Percentiles rank a stretch among this genome's conserved stretches.
phyloP scores from a whole-genome alignment of 2,888 invertebrate genomes.

The Ellobium chinense region DNA sequence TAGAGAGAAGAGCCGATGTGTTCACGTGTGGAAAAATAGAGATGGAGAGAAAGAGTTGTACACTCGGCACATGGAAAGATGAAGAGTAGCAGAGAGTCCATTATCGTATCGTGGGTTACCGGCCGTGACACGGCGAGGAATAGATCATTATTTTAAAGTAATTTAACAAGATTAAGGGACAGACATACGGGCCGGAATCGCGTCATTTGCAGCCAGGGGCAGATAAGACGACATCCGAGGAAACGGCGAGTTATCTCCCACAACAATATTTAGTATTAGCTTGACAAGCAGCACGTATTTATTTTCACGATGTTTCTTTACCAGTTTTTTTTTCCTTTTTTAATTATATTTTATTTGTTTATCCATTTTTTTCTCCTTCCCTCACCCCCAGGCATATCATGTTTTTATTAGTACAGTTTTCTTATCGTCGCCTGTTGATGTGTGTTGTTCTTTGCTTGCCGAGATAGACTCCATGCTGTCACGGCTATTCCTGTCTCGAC shows the following conservation, averaged over 20 bases:
- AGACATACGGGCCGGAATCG: background rate
- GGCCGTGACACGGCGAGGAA: background rate
- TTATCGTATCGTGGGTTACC: background rate
- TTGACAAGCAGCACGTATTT: background rate
- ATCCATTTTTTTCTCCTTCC: background rate
- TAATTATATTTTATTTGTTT: background rate
- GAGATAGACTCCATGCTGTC: too few relatives aligned
- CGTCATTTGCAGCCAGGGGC: constrained; percentile 8
- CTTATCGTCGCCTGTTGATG: background rate
- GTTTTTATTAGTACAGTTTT: background rate
- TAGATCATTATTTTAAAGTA: constrained; percentile 32
- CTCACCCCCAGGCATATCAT: background rate
- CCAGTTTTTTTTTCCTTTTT: background rate
- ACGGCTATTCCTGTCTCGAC: too few relatives aligned
- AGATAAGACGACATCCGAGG: constrained; percentile 30
- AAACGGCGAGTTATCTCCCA: constrained; percentile 24
- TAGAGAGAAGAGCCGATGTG: background rate
- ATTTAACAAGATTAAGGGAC: constrained; percentile 31
- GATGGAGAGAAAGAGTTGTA: background rate
- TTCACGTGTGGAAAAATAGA: background rate
- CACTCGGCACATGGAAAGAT: background rate
- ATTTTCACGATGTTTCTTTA: background rate
- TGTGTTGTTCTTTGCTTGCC: background rate
- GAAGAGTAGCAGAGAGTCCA: background rate
- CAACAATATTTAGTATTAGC: constrained; percentile 33